Evolutionary conservation across 2,113 vertebrate species (phyloP).

Genomic region (Otis tarda): DNA sequence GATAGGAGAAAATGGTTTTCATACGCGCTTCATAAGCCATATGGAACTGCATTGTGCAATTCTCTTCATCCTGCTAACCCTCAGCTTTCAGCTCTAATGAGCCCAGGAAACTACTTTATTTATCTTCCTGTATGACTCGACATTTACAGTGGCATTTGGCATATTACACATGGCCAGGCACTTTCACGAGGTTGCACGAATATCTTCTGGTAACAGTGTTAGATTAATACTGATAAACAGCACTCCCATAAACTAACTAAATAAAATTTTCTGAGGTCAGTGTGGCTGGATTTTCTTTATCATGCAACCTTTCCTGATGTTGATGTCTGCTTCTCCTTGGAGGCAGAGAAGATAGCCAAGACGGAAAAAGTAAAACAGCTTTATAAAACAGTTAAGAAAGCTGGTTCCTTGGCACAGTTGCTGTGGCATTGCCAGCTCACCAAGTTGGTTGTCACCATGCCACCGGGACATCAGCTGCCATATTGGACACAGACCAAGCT

Average conservation of each 20-base stretch:
- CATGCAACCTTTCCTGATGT: not conserved
- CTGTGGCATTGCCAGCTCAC: not conserved
- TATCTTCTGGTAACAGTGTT: not conserved
- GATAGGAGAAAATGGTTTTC: slow-evolving; percentile 32
- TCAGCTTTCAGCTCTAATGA: slow-evolving; percentile 28
- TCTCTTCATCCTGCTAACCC: not conserved
- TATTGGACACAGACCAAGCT: fast-evolving
- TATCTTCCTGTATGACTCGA: not conserved
- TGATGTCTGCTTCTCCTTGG: not conserved
- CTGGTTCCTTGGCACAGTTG: not conserved
- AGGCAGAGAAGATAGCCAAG: not conserved
- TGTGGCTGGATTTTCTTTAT: not conserved
- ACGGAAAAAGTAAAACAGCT: not conserved
- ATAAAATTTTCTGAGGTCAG: not conserved
- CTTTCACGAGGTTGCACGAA: not conserved
- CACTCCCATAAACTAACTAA: not conserved
- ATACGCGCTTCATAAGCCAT: slow-evolving; percentile 25
- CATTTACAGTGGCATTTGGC: slow-evolving; percentile 14
- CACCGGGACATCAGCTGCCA: not conserved
- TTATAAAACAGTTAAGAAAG: not conserved
- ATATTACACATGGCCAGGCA: not conserved
- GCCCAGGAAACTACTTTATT: slow-evolving; percentile 5
- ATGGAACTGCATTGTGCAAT: not conserved
- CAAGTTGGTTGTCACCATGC: not conserved
- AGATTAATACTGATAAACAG: not conserved